Evolutionary conservation across 2,113 vertebrate species (phyloP).

Genomic region (Rhea americana): DNA sequence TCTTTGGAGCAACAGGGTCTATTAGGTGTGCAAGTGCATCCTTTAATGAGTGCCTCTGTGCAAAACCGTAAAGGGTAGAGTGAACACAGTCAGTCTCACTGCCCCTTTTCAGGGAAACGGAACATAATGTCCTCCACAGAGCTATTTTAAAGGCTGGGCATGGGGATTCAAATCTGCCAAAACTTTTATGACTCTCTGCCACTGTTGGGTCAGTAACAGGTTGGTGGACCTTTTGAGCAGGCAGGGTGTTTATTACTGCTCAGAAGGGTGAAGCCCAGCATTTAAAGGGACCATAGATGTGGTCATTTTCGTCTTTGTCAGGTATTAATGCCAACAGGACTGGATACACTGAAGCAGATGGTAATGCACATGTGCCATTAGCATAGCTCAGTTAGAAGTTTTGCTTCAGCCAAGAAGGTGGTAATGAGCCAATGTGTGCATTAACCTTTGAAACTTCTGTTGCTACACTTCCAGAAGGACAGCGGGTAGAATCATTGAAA

Average conservation of each 20-base stretch:
- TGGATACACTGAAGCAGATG: neutral
- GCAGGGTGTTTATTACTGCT: neutral
- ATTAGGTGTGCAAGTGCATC: neutral
- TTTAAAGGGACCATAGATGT: too few relatives aligned
- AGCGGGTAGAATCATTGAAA: neutral
- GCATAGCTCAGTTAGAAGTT: neutral
- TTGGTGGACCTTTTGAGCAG: neutral
- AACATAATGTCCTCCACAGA: neutral
- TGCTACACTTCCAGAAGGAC: neutral
- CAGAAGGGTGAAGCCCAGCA: neutral
- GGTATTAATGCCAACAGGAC: neutral
- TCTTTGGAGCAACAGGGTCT: neutral
- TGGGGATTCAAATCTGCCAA: neutral
- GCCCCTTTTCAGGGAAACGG: neutral
- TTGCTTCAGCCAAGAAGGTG: neutral
- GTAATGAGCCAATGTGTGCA: accelerated
- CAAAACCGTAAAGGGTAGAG: neutral
- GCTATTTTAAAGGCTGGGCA: neutral
- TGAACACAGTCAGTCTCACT: neutral
- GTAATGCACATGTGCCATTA: neutral
- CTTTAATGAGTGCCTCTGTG: neutral
- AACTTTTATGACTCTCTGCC: neutral
- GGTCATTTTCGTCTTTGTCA: neutral
- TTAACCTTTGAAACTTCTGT: neutral
- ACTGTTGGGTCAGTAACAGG: neutral